phyloP scores from a whole-genome alignment of 1,140 invertebrate species.

The Orchestia grillus region DNA sequence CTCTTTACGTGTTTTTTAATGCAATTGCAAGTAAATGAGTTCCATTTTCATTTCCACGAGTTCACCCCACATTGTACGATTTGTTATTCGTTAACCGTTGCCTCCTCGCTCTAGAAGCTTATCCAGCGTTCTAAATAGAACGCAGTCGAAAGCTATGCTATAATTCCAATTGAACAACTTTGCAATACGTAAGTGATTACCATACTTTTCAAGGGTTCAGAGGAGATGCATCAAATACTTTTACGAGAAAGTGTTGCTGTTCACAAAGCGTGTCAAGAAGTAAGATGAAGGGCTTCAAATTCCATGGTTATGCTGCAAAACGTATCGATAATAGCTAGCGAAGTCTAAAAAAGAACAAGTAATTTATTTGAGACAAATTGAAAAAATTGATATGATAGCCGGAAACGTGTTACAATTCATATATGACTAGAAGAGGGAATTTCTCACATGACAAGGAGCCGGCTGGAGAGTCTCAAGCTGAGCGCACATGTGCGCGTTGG shows the following conservation, averaged over 20 bases:
- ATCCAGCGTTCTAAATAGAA: neutral
- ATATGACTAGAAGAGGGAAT: neutral
- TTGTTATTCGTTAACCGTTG: neutral
- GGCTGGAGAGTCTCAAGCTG: neutral
- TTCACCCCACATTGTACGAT: neutral
- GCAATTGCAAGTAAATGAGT: neutral
- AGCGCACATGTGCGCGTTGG: constrained; percentile 1
- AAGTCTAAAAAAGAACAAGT: too few relatives aligned
- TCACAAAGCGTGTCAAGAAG: neutral
- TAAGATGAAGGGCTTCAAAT: neutral
- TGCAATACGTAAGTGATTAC: too few relatives aligned
- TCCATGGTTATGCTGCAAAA: neutral
- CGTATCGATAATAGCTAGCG: too few relatives aligned
- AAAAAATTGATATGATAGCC: neutral
- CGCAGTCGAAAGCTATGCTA: neutral
- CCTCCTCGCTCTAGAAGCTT: neutral
- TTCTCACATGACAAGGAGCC: constrained; percentile 29
- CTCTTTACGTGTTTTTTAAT: neutral
- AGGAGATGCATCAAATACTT: too few relatives aligned
- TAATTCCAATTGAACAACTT: too few relatives aligned
- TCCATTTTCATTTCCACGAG: neutral
- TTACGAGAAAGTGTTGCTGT: neutral
- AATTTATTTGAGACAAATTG: too few relatives aligned
- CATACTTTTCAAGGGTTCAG: too few relatives aligned
- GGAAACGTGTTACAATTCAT: neutral